These are phyloP conservation scores for Etheostoma cragini DNA, from an alignment of 2,113 vertebrate species.

Conservation along the genomic window DNA sequence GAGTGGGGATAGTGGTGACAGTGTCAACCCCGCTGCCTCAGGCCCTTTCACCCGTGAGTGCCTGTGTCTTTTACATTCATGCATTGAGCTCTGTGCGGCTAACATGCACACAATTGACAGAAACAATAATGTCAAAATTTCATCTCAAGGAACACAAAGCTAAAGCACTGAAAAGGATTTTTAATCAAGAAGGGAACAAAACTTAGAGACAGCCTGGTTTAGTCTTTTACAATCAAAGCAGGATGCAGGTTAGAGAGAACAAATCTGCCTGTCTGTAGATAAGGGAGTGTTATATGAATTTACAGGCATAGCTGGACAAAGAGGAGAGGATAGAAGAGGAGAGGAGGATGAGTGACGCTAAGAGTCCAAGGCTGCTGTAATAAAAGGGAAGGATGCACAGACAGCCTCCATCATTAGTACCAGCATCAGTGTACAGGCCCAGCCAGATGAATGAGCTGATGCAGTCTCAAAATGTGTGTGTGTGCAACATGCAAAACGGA, in stretches of 20 bases:
- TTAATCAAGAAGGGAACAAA: constrained; percentile 29
- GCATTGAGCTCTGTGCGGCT: constrained; percentile 19
- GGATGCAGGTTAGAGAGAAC: constrained; percentile 42
- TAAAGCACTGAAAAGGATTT: constrained; percentile 31
- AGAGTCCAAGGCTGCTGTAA: constrained; percentile 50
- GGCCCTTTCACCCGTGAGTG: constrained; percentile 93
- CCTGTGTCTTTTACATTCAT: constrained; percentile 36
- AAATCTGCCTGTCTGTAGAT: constrained; percentile 42
- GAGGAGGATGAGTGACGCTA: constrained; percentile 38
- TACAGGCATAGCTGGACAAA: constrained; percentile 20
- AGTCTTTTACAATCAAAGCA: constrained; percentile 17
- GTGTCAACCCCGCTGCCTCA: constrained; percentile 95
- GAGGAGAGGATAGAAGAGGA: constrained; percentile 8
- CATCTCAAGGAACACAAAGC: constrained; percentile 46
- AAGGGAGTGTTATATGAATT: constrained; percentile 45
- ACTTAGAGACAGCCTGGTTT: constrained; percentile 11
- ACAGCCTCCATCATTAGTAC: constrained; percentile 65
- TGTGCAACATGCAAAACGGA: constrained; percentile 37
- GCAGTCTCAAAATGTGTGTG: constrained; percentile 48
- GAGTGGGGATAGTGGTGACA: constrained; percentile 97
- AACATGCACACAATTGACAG: constrained; percentile 26
- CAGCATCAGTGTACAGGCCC: constrained; percentile 47
- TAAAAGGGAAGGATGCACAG: constrained; percentile 56
- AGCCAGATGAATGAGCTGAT: constrained; percentile 64
- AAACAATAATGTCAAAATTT: constrained; percentile 54